Conservation (phyloP, 2,113 vertebrate genomes). For the Pao palembangensis region DNA sequence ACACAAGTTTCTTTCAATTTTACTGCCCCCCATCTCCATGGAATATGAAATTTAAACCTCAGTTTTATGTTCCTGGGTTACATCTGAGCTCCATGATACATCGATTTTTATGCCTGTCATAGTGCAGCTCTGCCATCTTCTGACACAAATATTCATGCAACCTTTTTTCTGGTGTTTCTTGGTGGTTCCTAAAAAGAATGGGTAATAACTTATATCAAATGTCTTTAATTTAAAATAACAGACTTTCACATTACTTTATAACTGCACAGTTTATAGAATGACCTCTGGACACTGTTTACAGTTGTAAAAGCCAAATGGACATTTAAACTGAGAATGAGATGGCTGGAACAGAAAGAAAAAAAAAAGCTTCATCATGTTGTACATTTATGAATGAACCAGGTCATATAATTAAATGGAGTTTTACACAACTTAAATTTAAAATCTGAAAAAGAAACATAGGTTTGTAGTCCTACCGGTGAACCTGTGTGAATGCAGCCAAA, state of each 20-base stretch:
- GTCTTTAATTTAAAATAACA: neutral
- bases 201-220: slow-evolving; percentile 9
- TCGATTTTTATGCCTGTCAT: neutral
- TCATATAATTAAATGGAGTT: too few species aligned
- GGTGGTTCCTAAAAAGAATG: neutral
- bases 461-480: too few species aligned
- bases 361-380: slow-evolving; percentile 8
- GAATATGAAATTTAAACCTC: neutral
- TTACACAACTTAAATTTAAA: too few species aligned
- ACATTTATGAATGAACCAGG: too few species aligned
- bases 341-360: neutral
- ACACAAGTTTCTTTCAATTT: slow-evolving; percentile 6
- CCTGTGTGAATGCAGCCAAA: slow-evolving; percentile 5
- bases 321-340: neutral
- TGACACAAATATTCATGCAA: slow-evolving; percentile 13
- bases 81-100: slow-evolving; percentile 1
- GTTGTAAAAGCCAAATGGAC: too few species aligned
- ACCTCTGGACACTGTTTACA: too few species aligned
- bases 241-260: neutral
- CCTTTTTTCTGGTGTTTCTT: neutral
- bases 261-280: neutral
- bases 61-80: neutral
- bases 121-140: slow-evolving; percentile 49
- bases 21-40: too few species aligned
- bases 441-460: neutral